Evolutionary conservation across 2,888 invertebrate species (phyloP), one percentile per base, ranked within the genome.

Genomic region (Cephus sareptanus): DNA sequence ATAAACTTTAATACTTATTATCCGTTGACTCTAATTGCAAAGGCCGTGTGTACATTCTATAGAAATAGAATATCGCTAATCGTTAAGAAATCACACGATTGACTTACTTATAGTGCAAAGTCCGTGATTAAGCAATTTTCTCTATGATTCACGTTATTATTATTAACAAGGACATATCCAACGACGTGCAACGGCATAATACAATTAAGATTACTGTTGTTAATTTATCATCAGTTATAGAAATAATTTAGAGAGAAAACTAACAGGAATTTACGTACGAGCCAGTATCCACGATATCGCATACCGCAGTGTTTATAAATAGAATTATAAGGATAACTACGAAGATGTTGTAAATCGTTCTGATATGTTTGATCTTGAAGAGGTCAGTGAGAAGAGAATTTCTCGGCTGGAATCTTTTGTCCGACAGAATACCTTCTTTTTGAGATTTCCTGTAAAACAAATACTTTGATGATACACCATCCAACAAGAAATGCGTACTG

Each of bases 261-360:
- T 73, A 33, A 70, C 23, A 23, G 33, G 34, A 12, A 74, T 13
- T 30, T 83, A 93, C 95, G 95, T 93, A 96, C 97, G 94, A 94
- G 91, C 96, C 96, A 81, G 94, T 94, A 81, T 95, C 94, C 78
- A 96, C 92, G 85, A 96, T 93, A 89, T 97, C 97, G 86, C 94
- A 94, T 15, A 95, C 93, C 33, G 95, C 92, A 11, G 96, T 96
- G 86, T 97, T 95, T 78, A 96, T 92, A 76, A 96, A 93, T 81
- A 97, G 92, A 68, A 95, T 92, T 76, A 97, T 92, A 68, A 98
- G 92, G 83, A 96, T 95, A 31, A 95, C 96, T 74, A 96, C 93
- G 91, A 97, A 97, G 83, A 98, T 95, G 89, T 98, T 96, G 90
- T 97, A 97, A 83, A 98, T 95, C 4, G 97, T 96, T 85, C 94